Base-by-base conservation (phyloP, 1,140 invertebrate genomes). In the Drosophila obscura region DNA sequence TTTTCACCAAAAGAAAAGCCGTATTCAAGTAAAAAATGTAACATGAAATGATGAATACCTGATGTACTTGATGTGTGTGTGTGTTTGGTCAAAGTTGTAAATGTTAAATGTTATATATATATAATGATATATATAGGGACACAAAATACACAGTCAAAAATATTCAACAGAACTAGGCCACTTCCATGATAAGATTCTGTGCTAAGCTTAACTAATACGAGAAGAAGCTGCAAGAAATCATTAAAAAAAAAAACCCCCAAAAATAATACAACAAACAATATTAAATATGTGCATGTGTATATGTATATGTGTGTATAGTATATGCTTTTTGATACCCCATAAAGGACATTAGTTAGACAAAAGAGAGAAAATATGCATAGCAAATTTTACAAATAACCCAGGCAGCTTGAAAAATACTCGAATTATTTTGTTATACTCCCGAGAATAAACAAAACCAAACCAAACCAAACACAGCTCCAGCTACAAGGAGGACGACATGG, bases 241-340 rank as follows among this genome's bases (percentile, higher is more conserved):
- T 55, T 9, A 31, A 35, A 43, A 64, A 9, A 44, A 49, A 56
- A 13, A 58, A 24, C 5, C 0, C 39, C 16, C 9, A 67, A 35
- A 28, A 16, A n/a, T 57, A 64, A 48, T 59, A 53, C 16, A 55
- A 22, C 35, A 68, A 55, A 56, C 48, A 56, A 57, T 39, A 58
- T n/a, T 22, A 68, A 50, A 65, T 49, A 61, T 46, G 43, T 69
- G 43, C 51, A 26, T 62, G 43, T 69, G 46, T 56, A 26, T 62
- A 43, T 49, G 50, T 62, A 57, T 64, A 39, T 71, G 57, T 60
- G 62, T 78, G 56, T 67, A 52, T 62, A 46, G 15, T 58, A 87
- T 55, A 51, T 53, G 82, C 82, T 82, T 87, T 87, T 87, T 85
- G 67, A 84, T 84, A 85, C 68, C 63, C 74, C 52, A 55, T 76